These are phyloP conservation scores for Cettia cetti DNA, from an alignment of 2,113 vertebrate species.

Conservation along the genomic window DNA sequence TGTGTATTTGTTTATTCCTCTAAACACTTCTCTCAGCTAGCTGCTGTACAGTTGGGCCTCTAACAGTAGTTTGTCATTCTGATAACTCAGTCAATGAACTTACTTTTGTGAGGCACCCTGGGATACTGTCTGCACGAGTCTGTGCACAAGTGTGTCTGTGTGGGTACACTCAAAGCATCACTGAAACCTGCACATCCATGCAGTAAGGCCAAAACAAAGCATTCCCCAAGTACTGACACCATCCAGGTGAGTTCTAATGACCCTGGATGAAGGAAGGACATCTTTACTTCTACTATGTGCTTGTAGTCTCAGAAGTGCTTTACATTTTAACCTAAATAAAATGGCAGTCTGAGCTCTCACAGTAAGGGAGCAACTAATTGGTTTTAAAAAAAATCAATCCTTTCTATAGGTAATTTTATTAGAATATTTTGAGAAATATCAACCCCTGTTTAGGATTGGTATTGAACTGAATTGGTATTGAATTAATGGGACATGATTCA, in stretches of 20 bases:
- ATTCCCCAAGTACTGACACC: not conserved
- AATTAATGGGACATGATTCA: not conserved
- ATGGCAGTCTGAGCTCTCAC: not conserved
- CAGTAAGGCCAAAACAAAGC: not conserved
- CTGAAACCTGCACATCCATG: not conserved
- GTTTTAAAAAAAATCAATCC: not conserved
- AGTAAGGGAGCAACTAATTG: not conserved
- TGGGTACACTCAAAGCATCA: not conserved
- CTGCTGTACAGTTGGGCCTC: not conserved
- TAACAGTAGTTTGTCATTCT: not conserved
- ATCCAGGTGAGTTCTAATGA: not conserved
- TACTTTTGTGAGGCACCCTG: not conserved
- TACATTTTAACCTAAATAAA: not conserved
- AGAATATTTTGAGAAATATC: not conserved
- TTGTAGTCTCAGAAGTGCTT: not conserved
- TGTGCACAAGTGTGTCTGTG: not conserved
- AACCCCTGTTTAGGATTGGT: not conserved
- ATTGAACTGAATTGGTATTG: not conserved
- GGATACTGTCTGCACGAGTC: rapidly evolving
- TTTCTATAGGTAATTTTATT: not conserved
- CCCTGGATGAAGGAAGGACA: not conserved
- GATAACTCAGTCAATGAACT: not conserved
- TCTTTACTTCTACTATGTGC: not conserved
- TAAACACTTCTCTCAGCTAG: not conserved
- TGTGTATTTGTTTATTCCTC: not conserved